Base-by-base conservation (phyloP, 2,888 invertebrate genomes). In the Brenthis ino region DNA sequence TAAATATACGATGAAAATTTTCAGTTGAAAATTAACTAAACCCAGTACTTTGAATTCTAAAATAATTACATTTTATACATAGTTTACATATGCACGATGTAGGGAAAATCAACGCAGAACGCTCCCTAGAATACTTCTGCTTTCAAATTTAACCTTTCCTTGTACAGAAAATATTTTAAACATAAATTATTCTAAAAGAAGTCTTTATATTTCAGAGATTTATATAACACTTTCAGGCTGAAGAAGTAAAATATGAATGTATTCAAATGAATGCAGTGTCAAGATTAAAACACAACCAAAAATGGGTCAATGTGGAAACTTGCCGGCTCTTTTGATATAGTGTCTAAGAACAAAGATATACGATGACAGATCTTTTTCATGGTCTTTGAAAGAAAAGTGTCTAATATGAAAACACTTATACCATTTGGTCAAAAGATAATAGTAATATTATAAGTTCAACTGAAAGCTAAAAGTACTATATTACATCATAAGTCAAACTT, bases 281-380 rank as follows among this genome's bases (percentile, higher is more conserved):
- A 67, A 67, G 67, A 67, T 58, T 58, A 67, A 61, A 67, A 55
- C 12, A 43, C 63, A 37, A 56, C 54, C 64, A 56, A 56, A 64
- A 64, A 55, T 64, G 56, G 60, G 67, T 61, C 61, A 56, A 50
- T 48, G 67, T 64, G 47, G 61, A 67, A 67, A 37, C 61, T 61
- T 67, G 28, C 20, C 53, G 58, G 47, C 47, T 66, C 53, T 61
- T 60, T 67, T 67, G 53, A 68, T 57, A 53, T 47, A 63, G 57
- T 61, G 43, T 53, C 57, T 68, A 43, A 51, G 67, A 68, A 63
- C 57, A 43, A 53, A 68, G 63, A 68, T 63, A 68, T 68, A 57
- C 57, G 57, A 55, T 28, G 43, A 57, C 48, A 37, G 20, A 28
- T 53, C 51, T 53, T 53, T 16, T 16, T 53, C 51, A 14, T 53